These are phyloP conservation scores for Gasterosteus nipponicus DNA, from an alignment of 2,113 vertebrate genomes.

Conservation along the genomic window DNA sequence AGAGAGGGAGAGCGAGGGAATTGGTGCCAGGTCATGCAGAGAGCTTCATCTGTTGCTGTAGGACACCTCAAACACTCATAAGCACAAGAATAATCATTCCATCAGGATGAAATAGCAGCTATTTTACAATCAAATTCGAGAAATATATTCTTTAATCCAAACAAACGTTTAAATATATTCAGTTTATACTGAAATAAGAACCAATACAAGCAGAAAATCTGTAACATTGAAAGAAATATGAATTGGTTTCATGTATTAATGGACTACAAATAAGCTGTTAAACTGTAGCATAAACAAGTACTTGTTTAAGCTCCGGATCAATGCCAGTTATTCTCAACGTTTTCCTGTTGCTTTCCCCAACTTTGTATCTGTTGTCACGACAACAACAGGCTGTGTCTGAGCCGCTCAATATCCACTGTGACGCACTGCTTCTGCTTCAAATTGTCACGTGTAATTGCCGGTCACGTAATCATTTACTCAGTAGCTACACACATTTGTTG, in stretches of 20 bases:
- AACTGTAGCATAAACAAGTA: not conserved
- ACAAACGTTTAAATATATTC: not conserved
- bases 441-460: conserved; percentile 27
- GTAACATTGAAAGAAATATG: not conserved
- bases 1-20: not conserved
- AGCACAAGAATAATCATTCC: conserved; percentile 29
- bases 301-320: not conserved
- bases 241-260: not conserved
- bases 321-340: not conserved
- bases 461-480: conserved; percentile 36
- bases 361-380: conserved; percentile 12
- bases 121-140: not conserved
- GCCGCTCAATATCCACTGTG: conserved; percentile 33
- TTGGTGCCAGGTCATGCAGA: conserved; percentile 66
- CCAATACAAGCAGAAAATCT: not conserved
- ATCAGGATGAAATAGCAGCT: not conserved
- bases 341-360: not conserved
- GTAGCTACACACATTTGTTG: conserved; percentile 21
- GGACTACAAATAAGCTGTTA: not conserved
- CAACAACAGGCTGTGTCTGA: conserved; percentile 5
- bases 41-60: conserved; percentile 74
- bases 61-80: conserved; percentile 24
- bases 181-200: no score
- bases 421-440: conserved; percentile 31
- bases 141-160: not conserved